Evolutionary conservation across 2,888 invertebrate genomes (phyloP).

Genomic region (Drosophila melanosoma): DNA sequence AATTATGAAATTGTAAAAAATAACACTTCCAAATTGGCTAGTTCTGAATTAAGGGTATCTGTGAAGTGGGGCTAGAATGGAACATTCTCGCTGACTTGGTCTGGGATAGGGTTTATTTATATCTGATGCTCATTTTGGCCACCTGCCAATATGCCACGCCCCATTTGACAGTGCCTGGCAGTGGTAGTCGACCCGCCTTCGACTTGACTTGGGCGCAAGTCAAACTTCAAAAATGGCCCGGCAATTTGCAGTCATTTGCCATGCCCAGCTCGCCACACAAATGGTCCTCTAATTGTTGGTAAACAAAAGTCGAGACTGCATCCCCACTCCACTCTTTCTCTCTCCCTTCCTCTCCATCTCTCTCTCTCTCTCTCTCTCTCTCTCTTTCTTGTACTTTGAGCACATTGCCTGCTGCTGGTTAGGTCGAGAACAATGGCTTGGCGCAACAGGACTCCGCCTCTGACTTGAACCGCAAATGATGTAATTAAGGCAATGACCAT

Average conservation of each 20-base stretch:
- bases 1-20: not conserved
- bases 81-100: not conserved
- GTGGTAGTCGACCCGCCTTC: not conserved
- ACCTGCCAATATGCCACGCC: conserved; percentile 53
- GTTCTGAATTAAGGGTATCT: conserved; percentile 5
- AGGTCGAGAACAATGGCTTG: conserved; percentile 36
- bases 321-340: not conserved
- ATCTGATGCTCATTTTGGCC: conserved; percentile 30
- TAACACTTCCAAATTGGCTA: not conserved
- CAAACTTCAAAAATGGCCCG: conserved; percentile 67
- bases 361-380: not conserved
- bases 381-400: not conserved
- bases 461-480: conserved; percentile 69
- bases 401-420: not conserved
- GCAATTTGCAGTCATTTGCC: conserved; percentile 76
- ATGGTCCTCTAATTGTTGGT: conserved; percentile 74
- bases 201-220: conserved; percentile 27
- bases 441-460: conserved; percentile 66
- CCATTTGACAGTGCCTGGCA: not conserved
- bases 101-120: conserved; percentile 7
- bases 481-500: conserved; percentile 70
- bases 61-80: not conserved
- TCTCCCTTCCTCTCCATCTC: not conserved
- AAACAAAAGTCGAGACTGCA: conserved; percentile 66
- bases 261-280: conserved; percentile 60